These are phyloP conservation scores for Apostichopus leukothele DNA, from an alignment of 53 echinoderm and acorn worm species.

Conservation along the genomic window DNA sequence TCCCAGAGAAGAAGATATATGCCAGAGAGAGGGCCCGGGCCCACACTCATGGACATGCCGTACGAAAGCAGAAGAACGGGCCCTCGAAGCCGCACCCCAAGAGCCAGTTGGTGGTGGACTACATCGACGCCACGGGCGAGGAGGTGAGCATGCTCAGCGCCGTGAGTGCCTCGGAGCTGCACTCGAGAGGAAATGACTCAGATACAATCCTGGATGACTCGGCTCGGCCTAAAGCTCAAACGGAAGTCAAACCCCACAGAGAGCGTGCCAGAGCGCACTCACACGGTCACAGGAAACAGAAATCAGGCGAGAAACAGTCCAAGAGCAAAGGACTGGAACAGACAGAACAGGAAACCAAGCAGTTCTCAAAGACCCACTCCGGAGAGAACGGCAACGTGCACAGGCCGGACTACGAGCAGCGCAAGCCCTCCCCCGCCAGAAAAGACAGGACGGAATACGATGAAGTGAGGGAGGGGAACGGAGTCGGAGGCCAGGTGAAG, in stretches of 20 bases:
- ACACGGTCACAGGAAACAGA: conserved; percentile 89
- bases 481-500: conserved; percentile 3
- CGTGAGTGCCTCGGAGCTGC: conserved; percentile 62
- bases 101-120: conserved; percentile 83
- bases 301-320: conserved; percentile 65
- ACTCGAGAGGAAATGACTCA: conserved; percentile 55
- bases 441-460: conserved; percentile 37
- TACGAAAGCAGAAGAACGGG: conserved; percentile 73
- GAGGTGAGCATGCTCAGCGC: conserved; percentile 52
- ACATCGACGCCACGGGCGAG: conserved; percentile 73
- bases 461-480: not conserved
- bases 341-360: conserved; percentile 48
- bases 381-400: conserved; percentile 57
- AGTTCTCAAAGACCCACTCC: conserved; percentile 24
- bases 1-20: conserved; percentile 61
- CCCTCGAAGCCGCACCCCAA: conserved; percentile 76
- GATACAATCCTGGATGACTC: conserved; percentile 55
- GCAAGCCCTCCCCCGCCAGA: conserved; percentile 28
- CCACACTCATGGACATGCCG: conserved; percentile 87
- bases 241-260: conserved; percentile 69
- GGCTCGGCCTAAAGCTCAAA: conserved; percentile 64
- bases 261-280: conserved; percentile 89
- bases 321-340: conserved; percentile 51
- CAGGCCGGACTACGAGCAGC: conserved; percentile 13
- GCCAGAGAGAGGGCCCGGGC: conserved; percentile 82